Conservation (phyloP, 92 coral and sea anemone genomes). For the Bergia sp. region DNA sequence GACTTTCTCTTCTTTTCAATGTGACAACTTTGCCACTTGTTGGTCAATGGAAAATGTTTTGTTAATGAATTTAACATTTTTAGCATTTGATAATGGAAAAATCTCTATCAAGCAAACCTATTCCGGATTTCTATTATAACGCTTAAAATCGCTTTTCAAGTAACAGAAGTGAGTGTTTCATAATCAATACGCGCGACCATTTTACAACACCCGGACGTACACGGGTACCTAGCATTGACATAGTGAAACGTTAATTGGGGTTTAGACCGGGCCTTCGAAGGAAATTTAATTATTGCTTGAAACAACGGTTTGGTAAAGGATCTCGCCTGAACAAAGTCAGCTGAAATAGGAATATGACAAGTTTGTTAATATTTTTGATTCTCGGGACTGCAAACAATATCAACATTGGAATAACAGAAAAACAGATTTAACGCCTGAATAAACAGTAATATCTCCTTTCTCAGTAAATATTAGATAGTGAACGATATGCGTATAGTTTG, state of each 20-base stretch:
- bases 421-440: conserved; percentile 39
- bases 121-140: no score
- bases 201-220: neutral
- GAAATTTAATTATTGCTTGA: conserved; percentile 32
- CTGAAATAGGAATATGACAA: conserved; percentile 31
- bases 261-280: neutral
- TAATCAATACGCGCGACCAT: neutral
- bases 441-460: conserved; percentile 41
- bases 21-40: neutral
- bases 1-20: neutral
- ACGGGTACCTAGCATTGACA: neutral
- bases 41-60: neutral
- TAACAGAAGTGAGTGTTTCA: neutral
- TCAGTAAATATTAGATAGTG: conserved; percentile 12
- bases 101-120: neutral
- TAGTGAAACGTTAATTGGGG: conserved; percentile 14
- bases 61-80: neutral
- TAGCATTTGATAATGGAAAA: neutral
- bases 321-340: conserved; percentile 36
- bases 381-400: conserved; percentile 5
- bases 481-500: neutral
- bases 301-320: conserved; percentile 1
- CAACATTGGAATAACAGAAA: conserved; percentile 33
- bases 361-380: conserved; percentile 29
- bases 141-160: neutral